These are phyloP conservation scores for Yponomeuta malinellus DNA, from an alignment of 2,888 invertebrate species.

Conservation along the genomic window DNA sequence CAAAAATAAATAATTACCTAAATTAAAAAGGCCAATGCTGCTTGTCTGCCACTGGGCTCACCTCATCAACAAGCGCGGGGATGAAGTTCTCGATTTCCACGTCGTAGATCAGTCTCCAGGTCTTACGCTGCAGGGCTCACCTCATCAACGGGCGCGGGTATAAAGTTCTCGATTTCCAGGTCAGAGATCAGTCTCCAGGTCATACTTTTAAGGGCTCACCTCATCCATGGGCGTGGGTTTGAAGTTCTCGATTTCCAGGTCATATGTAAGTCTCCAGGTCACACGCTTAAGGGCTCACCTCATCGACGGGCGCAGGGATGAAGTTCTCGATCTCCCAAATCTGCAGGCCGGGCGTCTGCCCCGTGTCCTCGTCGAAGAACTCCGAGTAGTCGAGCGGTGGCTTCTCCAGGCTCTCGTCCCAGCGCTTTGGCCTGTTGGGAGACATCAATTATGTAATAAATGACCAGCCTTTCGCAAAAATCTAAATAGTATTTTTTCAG, in stretches of 20 bases:
- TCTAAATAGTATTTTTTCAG: too few species aligned
- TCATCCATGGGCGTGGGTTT: too few species aligned
- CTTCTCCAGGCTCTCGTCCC: slow-evolving; percentile 97
- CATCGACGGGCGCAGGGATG: slow-evolving; percentile 94
- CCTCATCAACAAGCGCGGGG: slow-evolving; percentile 95
- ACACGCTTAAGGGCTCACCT: slow-evolving; percentile 60
- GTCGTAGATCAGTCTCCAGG: too few species aligned
- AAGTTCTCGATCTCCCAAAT: slow-evolving; percentile 99
- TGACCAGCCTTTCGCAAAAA: background rate
- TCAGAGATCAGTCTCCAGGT: too few species aligned
- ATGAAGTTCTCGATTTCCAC: slow-evolving; percentile 99
- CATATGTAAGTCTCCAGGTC: too few species aligned
- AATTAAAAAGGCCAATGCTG: too few species aligned
- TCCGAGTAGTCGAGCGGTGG: slow-evolving; percentile 98
- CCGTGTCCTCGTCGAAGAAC: slow-evolving; percentile 96
- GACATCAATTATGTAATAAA: background rate
- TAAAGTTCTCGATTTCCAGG: too few species aligned
- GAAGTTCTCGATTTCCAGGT: too few species aligned
- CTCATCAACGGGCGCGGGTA: too few species aligned
- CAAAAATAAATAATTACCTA: too few species aligned
- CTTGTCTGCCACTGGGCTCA: slow-evolving; percentile 22
- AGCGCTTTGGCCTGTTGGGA: slow-evolving; percentile 85
- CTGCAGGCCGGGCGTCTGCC: slow-evolving; percentile 92
- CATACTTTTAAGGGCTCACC: too few species aligned
- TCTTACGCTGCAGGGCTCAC: too few species aligned